Base-by-base conservation (phyloP, 2,888 invertebrate species). In the Chalcosyrphus nemorum region DNA sequence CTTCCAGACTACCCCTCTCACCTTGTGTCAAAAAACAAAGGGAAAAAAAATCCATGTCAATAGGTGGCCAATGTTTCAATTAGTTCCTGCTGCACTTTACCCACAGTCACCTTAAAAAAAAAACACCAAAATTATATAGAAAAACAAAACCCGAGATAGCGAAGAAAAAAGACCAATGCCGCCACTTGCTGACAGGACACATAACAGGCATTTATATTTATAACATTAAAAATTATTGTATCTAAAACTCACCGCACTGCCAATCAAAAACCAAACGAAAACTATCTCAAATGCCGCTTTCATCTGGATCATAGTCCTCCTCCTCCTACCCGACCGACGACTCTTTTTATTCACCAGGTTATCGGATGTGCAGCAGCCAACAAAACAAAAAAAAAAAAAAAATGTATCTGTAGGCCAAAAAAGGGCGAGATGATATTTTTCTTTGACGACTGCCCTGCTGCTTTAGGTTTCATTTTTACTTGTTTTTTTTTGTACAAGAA, bases 251-350 rank as follows among this genome's bases (percentile, higher is more conserved):
- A 71, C 85, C 81, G 81, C 81, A 85, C 66, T 85, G 85, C 85
- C 85, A 85, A 85, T 85, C 85, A 85, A 85, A 81, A 32, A n/a
- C n/a, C n/a, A n/a, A 41, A 71, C 38, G 59, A 76, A 80, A 80
- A 84, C 78, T 84, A 74, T 85, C 61, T 85, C 71, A 76, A 81
- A 65, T 71, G 71, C 85, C 81, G 81, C 81, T 81, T 81, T 81
- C 75, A 71, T 81, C 85, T 61, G 54, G 35, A n/a, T 21, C 43
- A 56, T 47, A 56, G 24, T 13, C 21, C 54, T 61, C 65, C 75
- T 63, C 35, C 75, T 63, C 27, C 59, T 45, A 47, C n/a, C n/a
- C 24, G 61, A 47, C 54, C 77, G 72, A n/a, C n/a, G n/a, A n/a
- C 24, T 24, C 50, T 32, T 84, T 87, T 57, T 45, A 59, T 59